Evolutionary conservation across 2,888 invertebrate species (phyloP).

Genomic region (Chelonus formosanus): DNA sequence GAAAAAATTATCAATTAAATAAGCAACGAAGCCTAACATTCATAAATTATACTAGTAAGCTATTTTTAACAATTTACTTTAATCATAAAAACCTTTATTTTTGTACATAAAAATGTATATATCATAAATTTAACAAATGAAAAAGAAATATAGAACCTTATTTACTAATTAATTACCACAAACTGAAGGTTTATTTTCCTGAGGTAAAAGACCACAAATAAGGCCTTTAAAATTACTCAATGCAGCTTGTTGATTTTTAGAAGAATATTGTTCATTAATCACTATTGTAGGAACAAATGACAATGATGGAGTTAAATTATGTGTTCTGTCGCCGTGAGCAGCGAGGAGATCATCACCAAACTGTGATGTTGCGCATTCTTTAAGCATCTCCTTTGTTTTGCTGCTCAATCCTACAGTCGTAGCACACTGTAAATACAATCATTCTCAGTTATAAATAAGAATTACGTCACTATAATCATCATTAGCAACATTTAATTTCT

Average conservation of each 20-base stretch:
- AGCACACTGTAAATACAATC: slow-evolving; percentile 60
- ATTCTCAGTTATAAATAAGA: neutral
- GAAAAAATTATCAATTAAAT: neutral
- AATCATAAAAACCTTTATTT: slow-evolving; percentile 47
- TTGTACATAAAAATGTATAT: slow-evolving; percentile 56
- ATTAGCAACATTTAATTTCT: no score
- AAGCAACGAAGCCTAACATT: slow-evolving; percentile 13
- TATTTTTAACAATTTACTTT: no score
- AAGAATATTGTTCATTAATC: slow-evolving; percentile 58
- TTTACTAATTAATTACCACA: slow-evolving; percentile 39
- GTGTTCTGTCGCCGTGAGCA: slow-evolving; percentile 60
- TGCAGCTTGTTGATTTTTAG: slow-evolving; percentile 43
- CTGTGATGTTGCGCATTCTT: slow-evolving; percentile 51
- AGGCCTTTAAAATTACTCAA: slow-evolving; percentile 44
- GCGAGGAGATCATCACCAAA: slow-evolving; percentile 60
- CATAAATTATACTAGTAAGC: no score
- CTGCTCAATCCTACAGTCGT: slow-evolving; percentile 47
- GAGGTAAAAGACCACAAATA: slow-evolving; percentile 47
- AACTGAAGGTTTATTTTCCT: slow-evolving; percentile 39
- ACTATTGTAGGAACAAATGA: slow-evolving; percentile 64
- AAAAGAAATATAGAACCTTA: neutral
- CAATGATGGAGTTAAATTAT: slow-evolving; percentile 52
- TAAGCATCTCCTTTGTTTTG: slow-evolving; percentile 41
- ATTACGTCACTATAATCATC: no score
- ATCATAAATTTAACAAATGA: slow-evolving; percentile 37